A percentile compares a stretch with the other conserved stretches of the same genome.
Evolutionary conservation across 2,888 invertebrate species (phyloP).

Genomic region (Mantis religiosa): DNA sequence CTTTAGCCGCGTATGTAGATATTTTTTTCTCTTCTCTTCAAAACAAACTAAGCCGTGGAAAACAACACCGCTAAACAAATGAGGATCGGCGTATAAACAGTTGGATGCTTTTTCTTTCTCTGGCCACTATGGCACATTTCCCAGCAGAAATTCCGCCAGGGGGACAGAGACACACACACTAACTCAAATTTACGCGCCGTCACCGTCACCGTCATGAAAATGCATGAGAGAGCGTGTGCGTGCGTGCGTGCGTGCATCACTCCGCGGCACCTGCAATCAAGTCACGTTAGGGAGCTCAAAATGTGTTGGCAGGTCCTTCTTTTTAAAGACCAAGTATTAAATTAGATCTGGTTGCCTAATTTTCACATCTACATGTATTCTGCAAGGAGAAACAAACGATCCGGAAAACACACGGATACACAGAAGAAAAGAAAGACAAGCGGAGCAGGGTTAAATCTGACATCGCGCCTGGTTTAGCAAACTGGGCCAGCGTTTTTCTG

Average conservation of each 20-base stretch:
- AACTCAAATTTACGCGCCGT: background rate
- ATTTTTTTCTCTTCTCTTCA: background rate
- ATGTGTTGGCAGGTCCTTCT: background rate
- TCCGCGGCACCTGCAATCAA: background rate
- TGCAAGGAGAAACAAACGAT: background rate
- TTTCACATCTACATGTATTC: background rate
- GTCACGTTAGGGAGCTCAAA: background rate
- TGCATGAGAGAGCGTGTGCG: background rate
- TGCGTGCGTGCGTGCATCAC: background rate
- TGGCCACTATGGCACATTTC: background rate
- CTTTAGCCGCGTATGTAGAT: background rate
- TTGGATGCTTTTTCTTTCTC: background rate
- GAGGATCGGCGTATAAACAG: background rate
- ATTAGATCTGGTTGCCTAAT: background rate
- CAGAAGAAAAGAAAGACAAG: background rate
- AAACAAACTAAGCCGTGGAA: background rate
- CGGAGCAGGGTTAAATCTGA: background rate
- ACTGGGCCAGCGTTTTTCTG: background rate
- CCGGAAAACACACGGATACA: background rate
- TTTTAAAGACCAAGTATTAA: background rate
- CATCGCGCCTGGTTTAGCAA: background rate
- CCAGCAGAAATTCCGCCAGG: background rate
- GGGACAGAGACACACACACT: background rate
- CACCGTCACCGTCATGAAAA: background rate
- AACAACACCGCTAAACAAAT: background rate